Evolutionary conservation across 2,113 vertebrate genomes (phyloP).

Genomic region (Meriones unguiculatus): DNA sequence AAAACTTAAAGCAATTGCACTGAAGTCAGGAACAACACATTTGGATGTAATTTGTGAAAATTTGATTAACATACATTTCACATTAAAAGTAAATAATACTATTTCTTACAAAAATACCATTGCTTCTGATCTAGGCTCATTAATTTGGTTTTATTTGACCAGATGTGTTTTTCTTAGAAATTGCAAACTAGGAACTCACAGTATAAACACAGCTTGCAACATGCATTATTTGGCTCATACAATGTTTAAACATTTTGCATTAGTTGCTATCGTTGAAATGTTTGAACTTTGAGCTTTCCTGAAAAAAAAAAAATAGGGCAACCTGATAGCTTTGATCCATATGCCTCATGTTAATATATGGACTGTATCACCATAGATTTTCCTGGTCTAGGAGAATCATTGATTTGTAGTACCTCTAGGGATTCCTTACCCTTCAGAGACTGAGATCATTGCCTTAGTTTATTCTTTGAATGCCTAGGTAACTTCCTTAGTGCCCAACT

Average conservation of each 20-base stretch:
- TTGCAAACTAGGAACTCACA: not conserved
- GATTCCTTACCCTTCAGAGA: not conserved
- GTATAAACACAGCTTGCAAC: not conserved
- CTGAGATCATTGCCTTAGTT: not conserved
- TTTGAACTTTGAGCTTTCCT: constrained; percentile 4
- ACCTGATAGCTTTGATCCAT: not conserved
- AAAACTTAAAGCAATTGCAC: not conserved
- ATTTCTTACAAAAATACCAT: not conserved
- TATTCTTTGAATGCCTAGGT: not conserved
- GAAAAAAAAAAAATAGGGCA: constrained; percentile 24
- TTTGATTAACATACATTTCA: not conserved
- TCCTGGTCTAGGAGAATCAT: not conserved
- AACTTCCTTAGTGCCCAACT: not conserved
- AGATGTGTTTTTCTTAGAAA: constrained; percentile 34
- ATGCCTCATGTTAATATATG: not conserved
- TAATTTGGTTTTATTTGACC: constrained; percentile 28
- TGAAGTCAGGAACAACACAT: not conserved
- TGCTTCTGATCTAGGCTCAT: constrained; percentile 45
- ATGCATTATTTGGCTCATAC: constrained; percentile 7
- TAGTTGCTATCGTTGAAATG: constrained; percentile 21
- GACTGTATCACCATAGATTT: not conserved
- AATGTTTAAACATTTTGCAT: not conserved
- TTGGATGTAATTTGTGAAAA: not conserved
- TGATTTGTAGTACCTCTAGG: not conserved
- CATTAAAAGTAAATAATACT: not conserved